Evolutionary conservation across 2,888 invertebrate genomes (phyloP).

Genomic region (Cataglyphis albicans): DNA sequence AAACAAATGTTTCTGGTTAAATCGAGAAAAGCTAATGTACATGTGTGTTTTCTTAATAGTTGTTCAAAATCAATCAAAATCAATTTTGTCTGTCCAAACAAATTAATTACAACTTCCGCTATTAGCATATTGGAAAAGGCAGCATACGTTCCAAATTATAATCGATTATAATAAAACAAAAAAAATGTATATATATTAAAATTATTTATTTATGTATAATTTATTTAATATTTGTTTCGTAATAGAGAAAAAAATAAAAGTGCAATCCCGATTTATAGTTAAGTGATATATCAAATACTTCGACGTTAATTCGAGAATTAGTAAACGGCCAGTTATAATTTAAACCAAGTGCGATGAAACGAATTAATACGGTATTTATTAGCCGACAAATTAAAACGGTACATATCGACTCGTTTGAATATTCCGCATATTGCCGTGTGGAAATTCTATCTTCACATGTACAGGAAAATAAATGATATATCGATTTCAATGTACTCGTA

Average conservation of each 20-base stretch:
- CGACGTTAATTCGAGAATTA: not conserved
- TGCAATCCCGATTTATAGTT: not conserved
- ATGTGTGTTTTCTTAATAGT: not conserved
- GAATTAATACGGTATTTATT: constrained; percentile 1
- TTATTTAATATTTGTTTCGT: not conserved
- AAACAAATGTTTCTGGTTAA: constrained; percentile 2
- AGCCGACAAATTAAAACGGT: not conserved
- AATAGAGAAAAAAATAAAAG: not conserved
- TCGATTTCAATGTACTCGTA: not conserved
- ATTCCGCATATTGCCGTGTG: not conserved
- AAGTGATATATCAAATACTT: not conserved
- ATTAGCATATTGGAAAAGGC: not conserved
- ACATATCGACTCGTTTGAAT: not conserved
- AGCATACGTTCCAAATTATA: not conserved
- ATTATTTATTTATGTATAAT: not conserved
- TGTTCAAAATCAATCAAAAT: not conserved
- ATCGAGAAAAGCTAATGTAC: not conserved
- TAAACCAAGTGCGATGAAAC: not conserved
- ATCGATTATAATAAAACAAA: not conserved
- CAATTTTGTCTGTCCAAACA: not conserved
- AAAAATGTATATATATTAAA: no score
- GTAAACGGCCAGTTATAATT: not conserved
- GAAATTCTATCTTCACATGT: not conserved
- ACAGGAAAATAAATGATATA: not conserved
- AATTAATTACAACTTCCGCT: not conserved